A percentile compares a stretch with the other conserved stretches of the same genome.
These are phyloP conservation scores for Selene dorsalis DNA, from an alignment of 2,797 vertebrate genomes.

Conservation along the genomic window DNA sequence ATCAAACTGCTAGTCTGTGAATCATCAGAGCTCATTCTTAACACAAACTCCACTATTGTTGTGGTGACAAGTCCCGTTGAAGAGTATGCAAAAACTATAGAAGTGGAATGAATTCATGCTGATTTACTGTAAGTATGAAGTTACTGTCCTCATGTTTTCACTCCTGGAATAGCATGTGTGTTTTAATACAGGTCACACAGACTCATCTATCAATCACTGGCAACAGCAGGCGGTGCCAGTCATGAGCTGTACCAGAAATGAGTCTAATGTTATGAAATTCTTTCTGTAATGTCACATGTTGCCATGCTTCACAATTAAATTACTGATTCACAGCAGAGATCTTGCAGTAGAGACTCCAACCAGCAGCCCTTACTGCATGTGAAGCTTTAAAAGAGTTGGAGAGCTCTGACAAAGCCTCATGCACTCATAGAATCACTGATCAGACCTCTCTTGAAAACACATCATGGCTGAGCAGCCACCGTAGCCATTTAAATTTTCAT, in stretches of 20 bases:
- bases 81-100: not conserved
- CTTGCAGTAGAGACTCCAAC: constrained; percentile 1
- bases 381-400: constrained; percentile 13
- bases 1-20: not conserved
- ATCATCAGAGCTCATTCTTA: not conserved
- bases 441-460: constrained; percentile 13
- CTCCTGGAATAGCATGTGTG: not conserved
- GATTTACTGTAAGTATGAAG: not conserved
- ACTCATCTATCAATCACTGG: not conserved
- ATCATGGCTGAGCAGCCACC: constrained; percentile 9
- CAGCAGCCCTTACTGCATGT: not conserved
- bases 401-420: not conserved
- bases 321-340: not conserved
- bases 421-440: constrained; percentile 9
- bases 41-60: too few species aligned
- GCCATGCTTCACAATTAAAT: not conserved
- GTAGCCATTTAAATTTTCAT: constrained; percentile 29
- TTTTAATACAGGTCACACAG: not conserved
- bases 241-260: not conserved
- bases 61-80: not conserved
- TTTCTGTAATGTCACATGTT: not conserved
- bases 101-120: not conserved
- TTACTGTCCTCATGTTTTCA: not conserved
- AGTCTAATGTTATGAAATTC: not conserved
- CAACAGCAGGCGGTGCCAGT: not conserved